phyloP scores from a whole-genome alignment of 2,113 vertebrate species.

The Tricholaema leucomelas region DNA sequence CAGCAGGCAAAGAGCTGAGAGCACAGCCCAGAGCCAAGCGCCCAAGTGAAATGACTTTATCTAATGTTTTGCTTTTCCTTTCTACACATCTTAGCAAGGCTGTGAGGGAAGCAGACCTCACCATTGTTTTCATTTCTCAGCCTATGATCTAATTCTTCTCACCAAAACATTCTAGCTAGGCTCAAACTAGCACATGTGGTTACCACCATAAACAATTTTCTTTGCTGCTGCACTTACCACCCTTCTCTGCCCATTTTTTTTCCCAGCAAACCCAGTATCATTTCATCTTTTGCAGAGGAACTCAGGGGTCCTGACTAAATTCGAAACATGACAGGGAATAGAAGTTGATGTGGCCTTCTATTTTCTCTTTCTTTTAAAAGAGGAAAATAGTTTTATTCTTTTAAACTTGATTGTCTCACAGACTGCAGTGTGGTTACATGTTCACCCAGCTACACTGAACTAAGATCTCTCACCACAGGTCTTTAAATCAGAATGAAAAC shows the following conservation, averaged over 20 bases:
- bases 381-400: neutral
- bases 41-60: too few species aligned
- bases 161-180: too few species aligned
- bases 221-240: neutral
- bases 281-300: neutral
- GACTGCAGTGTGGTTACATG: neutral
- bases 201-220: neutral
- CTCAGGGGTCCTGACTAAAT: neutral
- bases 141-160: too few species aligned
- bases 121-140: too few species aligned
- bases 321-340: neutral
- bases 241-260: neutral
- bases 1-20: too few species aligned
- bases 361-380: neutral
- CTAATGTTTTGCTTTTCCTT: too few species aligned
- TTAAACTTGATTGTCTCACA: neutral
- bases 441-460: neutral
- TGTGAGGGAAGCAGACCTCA: too few species aligned
- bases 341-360: neutral
- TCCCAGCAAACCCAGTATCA: neutral
- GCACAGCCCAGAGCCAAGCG: too few species aligned
- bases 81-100: too few species aligned
- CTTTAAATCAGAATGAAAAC: conserved; percentile 3
- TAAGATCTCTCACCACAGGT: neutral
- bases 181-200: too few species aligned